phyloP scores from a whole-genome alignment of 1,140 invertebrate species.

The Teleogryllus occipitalis region DNA sequence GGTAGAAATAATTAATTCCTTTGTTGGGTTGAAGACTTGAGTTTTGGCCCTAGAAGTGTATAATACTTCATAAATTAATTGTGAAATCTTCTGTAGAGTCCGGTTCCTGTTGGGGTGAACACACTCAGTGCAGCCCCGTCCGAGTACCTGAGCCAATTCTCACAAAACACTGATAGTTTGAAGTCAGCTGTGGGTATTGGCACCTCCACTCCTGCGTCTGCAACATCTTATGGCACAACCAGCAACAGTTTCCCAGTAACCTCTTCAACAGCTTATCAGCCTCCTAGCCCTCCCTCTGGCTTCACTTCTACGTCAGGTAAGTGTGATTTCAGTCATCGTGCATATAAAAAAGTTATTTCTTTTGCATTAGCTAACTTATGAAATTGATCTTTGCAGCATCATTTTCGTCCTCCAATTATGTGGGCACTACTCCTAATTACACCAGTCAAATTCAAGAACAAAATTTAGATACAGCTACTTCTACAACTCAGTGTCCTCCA shows the following conservation, averaged over 20 bases:
- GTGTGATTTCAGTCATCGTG: background rate
- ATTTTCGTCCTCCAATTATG: constrained; percentile 24
- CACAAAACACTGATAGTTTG: constrained; percentile 55
- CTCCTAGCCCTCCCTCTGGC: constrained; percentile 21
- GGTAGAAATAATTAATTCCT: too few relatives aligned
- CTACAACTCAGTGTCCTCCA: constrained; percentile 12
- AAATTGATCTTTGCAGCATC: constrained; percentile 21
- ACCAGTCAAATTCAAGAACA: constrained; percentile 25
- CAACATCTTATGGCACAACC: constrained; percentile 14
- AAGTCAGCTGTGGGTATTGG: constrained; percentile 39
- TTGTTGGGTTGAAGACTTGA: too few relatives aligned
- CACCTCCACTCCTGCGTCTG: constrained; percentile 15
- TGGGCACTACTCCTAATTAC: constrained; percentile 26
- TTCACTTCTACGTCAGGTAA: constrained; percentile 22
- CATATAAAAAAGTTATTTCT: background rate
- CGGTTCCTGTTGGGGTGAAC: constrained; percentile 15
- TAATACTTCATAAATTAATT: too few relatives aligned
- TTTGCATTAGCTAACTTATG: background rate
- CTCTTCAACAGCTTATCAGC: constrained; percentile 21
- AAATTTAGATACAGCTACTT: constrained; percentile 12
- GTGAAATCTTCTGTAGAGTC: constrained; percentile 8
- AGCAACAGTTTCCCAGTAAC: constrained; percentile 21
- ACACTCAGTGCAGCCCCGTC: constrained; percentile 56
- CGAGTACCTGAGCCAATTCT: constrained; percentile 59
- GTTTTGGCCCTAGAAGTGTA: too few relatives aligned